Conservation (phyloP, 2,888 invertebrate genomes). For the Selenia dentaria region DNA sequence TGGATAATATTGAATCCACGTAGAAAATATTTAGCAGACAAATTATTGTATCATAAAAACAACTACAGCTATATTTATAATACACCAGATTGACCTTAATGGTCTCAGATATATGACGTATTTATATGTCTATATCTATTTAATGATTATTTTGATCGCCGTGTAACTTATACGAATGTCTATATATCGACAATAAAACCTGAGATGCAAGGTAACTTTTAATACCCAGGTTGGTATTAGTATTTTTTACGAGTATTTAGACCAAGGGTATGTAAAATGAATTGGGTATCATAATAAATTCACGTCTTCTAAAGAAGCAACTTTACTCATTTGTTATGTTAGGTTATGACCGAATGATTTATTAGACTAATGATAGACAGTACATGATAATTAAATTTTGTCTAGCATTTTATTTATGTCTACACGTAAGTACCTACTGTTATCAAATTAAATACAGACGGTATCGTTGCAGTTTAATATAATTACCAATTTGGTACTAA, state of each 20-base stretch:
- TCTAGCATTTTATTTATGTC: background rate
- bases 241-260: constrained; percentile 13
- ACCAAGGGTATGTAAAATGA: constrained; percentile 17
- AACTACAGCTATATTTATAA: constrained; percentile 8
- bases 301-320: constrained; percentile 16
- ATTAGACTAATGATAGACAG: constrained; percentile 5
- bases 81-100: constrained; percentile 22
- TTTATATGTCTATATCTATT: constrained; percentile 7
- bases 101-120: constrained; percentile 8
- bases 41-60: constrained; percentile 4
- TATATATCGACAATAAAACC: constrained; percentile 21
- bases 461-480: too few relatives aligned
- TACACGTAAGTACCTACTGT: too few relatives aligned
- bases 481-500: too few relatives aligned
- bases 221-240: constrained; percentile 19
- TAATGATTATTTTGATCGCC: constrained; percentile 25
- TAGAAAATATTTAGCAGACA: background rate
- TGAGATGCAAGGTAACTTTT: constrained; percentile 26
- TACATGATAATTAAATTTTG: constrained; percentile 7
- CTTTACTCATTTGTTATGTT: too few relatives aligned
- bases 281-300: constrained; percentile 20
- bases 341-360: constrained; percentile 11
- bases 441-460: too few relatives aligned
- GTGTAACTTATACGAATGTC: constrained; percentile 25
- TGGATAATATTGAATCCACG: background rate